Percentiles rank a stretch among this genome's conserved stretches.
These are phyloP conservation scores for Ctenopoma multispine DNA, from an alignment of 2,797 vertebrate genomes.

Conservation along the genomic window DNA sequence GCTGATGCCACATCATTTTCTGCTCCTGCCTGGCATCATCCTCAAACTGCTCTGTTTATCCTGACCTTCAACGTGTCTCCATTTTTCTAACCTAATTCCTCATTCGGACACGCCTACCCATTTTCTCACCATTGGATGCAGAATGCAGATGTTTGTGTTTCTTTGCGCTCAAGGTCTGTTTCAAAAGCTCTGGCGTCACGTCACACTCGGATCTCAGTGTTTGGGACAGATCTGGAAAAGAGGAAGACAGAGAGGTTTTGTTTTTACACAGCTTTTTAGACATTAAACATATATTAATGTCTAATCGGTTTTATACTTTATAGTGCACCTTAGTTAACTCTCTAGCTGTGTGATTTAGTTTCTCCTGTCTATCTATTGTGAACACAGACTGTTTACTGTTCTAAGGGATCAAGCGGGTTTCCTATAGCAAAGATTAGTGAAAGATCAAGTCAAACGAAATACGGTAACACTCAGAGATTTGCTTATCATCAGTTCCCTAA, in stretches of 20 bases:
- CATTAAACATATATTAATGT: too few relatives aligned
- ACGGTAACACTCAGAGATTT: neutral
- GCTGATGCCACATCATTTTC: neutral
- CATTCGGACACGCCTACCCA: slow-evolving; percentile 3
- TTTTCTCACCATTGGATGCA: slow-evolving; percentile 82
- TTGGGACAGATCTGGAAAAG: slow-evolving; percentile 72
- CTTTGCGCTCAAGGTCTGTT: slow-evolving; percentile 85
- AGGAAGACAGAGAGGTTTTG: slow-evolving; percentile 15
- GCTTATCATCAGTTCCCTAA: neutral
- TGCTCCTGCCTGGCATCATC: neutral
- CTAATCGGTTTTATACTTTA: too few relatives aligned
- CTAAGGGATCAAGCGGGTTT: too few relatives aligned
- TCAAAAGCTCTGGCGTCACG: slow-evolving; percentile 84
- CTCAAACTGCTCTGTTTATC: neutral
- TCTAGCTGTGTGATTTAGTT: neutral
- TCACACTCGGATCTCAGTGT: slow-evolving; percentile 76
- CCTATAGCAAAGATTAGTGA: neutral
- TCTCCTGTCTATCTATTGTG: neutral
- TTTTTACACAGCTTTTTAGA: neutral
- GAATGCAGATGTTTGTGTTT: slow-evolving; percentile 84
- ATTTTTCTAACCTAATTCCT: neutral
- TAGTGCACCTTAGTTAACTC: too few relatives aligned
- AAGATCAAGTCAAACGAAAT: neutral
- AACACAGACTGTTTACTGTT: too few relatives aligned
- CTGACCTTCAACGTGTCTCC: neutral